Evolutionary conservation across 2,888 invertebrate genomes (phyloP), one percentile per base, ranked within the genome.

Genomic region (Orthosia gothica): DNA sequence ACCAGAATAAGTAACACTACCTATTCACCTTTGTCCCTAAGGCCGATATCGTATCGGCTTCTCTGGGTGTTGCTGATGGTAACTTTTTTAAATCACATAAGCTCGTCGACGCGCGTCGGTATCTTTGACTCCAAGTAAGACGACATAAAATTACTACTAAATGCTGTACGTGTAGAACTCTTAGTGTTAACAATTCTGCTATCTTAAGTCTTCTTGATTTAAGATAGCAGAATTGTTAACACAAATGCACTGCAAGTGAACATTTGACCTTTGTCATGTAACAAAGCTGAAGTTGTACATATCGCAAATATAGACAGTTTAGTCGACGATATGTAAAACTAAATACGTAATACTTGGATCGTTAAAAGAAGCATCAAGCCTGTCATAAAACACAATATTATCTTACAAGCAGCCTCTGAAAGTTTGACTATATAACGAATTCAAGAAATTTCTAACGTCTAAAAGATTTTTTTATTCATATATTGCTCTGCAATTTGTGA

Each of bases 381-480:
- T 16, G 52, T 54, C 57, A 67, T 54, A 70, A 58, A 76, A 54
- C 18, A 66, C 7, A 66, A 47, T 50, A 62, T 62, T 55, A 54
- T 45, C 40, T 55, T n/a, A 49, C 40, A 73, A 32, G 18, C 15
- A 49, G 50, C 26, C 16, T 7, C n/a, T 64, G 63, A 64, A 80
- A 70, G 23, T 54, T 65, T 49, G 18, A 54, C 50, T 47, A 64
- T 67, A 49, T 26, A 58, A 64, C 18, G 18, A 47, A 58, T 63
- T 58, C 7, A 45, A 67, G 16, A 58, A 54, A 70, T 81, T 81
- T 79, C 81, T 76, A 76, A 81, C 63, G 16, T 59, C 16, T 45
- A 54, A 67, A 45, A 18, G 16, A 70, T 11, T 63, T 76, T 66
- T 63, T 52, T 63, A 76, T 64, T 59, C 63, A 76, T 58, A 16